Evolutionary conservation across 2,113 vertebrate species (phyloP), one percentile per base, ranked within the genome.

Genomic region (Ochotona princeps): DNA sequence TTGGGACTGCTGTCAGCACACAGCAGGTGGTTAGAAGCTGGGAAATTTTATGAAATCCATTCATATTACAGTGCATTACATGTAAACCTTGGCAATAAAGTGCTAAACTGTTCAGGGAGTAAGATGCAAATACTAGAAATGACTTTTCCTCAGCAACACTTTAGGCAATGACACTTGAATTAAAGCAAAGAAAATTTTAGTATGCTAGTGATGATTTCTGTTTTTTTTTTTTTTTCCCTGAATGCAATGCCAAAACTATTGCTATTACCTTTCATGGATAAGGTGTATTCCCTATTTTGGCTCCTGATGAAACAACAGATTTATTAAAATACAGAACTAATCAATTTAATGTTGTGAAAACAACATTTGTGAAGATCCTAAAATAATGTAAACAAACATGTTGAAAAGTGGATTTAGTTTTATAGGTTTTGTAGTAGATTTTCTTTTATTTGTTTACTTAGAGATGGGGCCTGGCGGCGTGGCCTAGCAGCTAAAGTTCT

Each of bases 41-140:
- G 96, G 89, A 96, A 97, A 79, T 96, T 97, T 97, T 98, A 97
- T 96, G 97, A 97, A 98, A 97, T 80, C 54, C 35, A 63, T 97
- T 98, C 97, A 92, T 97, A 96, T 96, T 94, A 94, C 89, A 96
- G 96, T 93, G 90, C 90, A 83, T 96, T 97, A 96, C 93, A 94
- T 95, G 95, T 97, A 97, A 98, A 97, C 95, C 96, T 90, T 85
- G 67, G 92, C 94, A 97, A 97, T 97, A 95, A 97, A 97, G 97
- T 94, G 47, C 89, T 96, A 96, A 97, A 96, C 81, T 95, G 79
- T 96, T 97, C 89, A 93, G 96, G 81, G 73, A 97, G 96, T 92
- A 96, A 97, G 92, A 97, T 97, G 96, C 95, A 97, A 96, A 97
- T 97, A 96, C 96, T 96, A 97, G 75, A 97, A 96, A 96, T 96